Base-by-base conservation (phyloP, 2,888 invertebrate genomes). In the Ditula angustiorana region DNA sequence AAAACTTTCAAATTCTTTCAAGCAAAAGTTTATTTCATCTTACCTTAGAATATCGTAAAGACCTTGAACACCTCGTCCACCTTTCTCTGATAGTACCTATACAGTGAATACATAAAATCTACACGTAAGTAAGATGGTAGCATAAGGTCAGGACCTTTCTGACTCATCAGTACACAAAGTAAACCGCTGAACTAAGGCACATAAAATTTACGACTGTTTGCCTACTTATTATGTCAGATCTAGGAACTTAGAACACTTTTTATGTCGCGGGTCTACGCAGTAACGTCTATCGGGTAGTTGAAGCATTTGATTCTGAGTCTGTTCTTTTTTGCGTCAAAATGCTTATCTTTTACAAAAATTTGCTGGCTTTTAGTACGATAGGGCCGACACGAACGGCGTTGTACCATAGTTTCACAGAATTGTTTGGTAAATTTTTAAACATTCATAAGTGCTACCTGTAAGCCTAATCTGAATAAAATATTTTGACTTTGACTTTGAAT, bases 201-300 rank as follows among this genome's bases (percentile, higher is more conserved):
- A 59, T 59, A 64, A 64, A 64, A 59, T 64, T 64, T 64, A 64
- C 64, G 64, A 59, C 53, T 59, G 53, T 64, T 64, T 64, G 53
- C 59, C 37, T 52, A 59, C 59, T 64, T 64, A 53, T 64, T 59
- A 64, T 64, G 64, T 64, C 53, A 64, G 53, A 21, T n/a, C 35
- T 47, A 64, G 58, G 28, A 64, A 64, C 26, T 64, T 52, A 26
- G 41, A 24, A 37, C 11, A 26, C 35, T 26, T 46, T 56, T 55
- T 52, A 19, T 59, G 44, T 47, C 44, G 13, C n/a, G 2, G 28
- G 23, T 44, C 23, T 24, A 49, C 21, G 13, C 16, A n/a, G n/a
- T 7, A 47, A 47, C 8, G 8, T n/a, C 5, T n/a, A 47, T 21
- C 16, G 47, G n/a, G 24, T n/a, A 8, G 3, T 19, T 5, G 16